A percentile compares a stretch with the other conserved stretches of the same genome.
Evolutionary conservation across 2,113 vertebrate genomes (phyloP).

Genomic region (Cariama cristata): DNA sequence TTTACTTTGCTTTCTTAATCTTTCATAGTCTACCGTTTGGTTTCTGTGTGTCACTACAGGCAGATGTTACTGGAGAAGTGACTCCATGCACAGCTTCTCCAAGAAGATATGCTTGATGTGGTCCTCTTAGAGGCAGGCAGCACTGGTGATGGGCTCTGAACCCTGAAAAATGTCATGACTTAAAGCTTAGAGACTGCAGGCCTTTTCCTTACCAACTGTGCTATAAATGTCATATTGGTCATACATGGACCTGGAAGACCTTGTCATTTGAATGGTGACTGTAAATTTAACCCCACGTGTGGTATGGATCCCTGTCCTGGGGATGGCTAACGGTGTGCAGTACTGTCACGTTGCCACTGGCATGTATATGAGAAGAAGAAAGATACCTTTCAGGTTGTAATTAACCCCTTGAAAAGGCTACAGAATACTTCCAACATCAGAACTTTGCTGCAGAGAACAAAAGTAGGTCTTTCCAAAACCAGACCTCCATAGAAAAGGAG

Average conservation of each 20-base stretch:
- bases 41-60: neutral
- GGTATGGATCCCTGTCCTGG: neutral
- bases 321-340: neutral
- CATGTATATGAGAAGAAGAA: neutral
- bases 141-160: neutral
- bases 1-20: neutral
- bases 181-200: neutral
- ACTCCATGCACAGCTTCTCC: neutral
- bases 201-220: neutral
- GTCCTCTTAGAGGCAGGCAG: neutral
- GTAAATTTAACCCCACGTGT: neutral
- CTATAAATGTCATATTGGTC: neutral
- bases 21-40: neutral
- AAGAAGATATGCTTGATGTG: neutral
- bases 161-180: neutral
- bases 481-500: neutral
- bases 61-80: neutral
- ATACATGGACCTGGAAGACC: rapidly evolving
- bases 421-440: neutral
- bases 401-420: neutral
- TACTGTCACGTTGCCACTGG: neutral
- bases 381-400: neutral
- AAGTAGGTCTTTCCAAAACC: neutral
- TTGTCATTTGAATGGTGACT: neutral
- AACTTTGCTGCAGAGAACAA: neutral